Evolutionary conservation across 2,113 vertebrate species (phyloP), one percentile per base, ranked within the genome.

Genomic region (Scortum barcoo): DNA sequence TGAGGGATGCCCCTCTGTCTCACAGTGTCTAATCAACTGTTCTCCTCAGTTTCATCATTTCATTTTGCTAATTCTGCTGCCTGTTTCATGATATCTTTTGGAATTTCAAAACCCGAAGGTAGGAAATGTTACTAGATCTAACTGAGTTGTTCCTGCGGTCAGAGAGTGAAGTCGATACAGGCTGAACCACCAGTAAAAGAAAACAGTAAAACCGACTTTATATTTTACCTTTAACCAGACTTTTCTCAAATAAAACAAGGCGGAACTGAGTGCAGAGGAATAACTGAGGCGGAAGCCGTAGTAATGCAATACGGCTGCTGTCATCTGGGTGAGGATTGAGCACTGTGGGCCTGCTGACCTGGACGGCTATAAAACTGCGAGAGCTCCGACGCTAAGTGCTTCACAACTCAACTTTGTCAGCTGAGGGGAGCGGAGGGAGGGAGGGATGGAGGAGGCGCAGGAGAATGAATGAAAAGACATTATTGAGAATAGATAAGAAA

Each of bases 381-480:
- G 80, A 82, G 87, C 86, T 84, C 77, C 20, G 76, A 76, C 81
- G 22, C 81, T 81, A 87, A 90, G 88, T 88, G 86, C 86, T 83
- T 88, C 90, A 87, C 86, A 90, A 85, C 69, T 91, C 88, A 84
- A 77, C 84, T 87, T 51, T 87, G 86, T 88, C 84, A 85, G 81
- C 66, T 44, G 16, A 19, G 65, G 12, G 3, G 20, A 1, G 65
- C 12, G 10, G 28, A 5, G 22, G 65, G 12, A 5, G 20, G 1
- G 65, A 12, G 10, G 28, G 7, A n/a, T 40, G 38, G 7, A 5
- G 13, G 42, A 24, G 75, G 33, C 20, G 3, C 26, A 22, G 33
- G 57, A 17, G 51, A 46, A 50, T 9, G 24, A 22, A 83, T 5
- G 33, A 28, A 44, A 44, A 33, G 28, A 54, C n/a, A 80, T 44